Conservation (phyloP, 2,888 invertebrate genomes). For the Dermolepida albohirtum region DNA sequence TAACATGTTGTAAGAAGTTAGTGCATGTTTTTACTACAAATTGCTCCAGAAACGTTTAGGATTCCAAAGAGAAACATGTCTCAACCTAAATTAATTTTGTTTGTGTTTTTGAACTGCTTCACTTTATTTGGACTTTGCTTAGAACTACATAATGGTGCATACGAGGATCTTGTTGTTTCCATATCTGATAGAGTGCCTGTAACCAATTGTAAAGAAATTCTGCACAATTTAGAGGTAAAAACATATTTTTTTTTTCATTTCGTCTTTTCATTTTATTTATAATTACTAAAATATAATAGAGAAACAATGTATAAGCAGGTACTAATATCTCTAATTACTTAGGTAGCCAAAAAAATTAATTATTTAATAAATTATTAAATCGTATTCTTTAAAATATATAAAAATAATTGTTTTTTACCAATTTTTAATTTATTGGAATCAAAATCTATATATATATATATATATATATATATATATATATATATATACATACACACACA, state of each 20-base stretch:
- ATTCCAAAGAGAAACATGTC: constrained; percentile 12
- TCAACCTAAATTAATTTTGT: constrained; percentile 27
- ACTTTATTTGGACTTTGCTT: constrained; percentile 46
- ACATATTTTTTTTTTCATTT: constrained; percentile 14
- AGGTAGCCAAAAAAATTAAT: too few species aligned
- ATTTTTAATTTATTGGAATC: too few species aligned
- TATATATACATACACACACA: background rate
- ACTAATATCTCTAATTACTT: too few species aligned
- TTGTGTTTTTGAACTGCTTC: constrained; percentile 37
- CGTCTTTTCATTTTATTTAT: too few species aligned
- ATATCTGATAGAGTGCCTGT: constrained; percentile 65
- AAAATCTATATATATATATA: constrained; percentile 18
- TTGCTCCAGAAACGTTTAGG: constrained; percentile 9
- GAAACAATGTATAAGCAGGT: too few species aligned
- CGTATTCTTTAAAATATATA: too few species aligned
- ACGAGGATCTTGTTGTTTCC: constrained; percentile 65
- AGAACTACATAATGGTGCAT: constrained; percentile 64
- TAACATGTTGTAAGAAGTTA: constrained; percentile 20
- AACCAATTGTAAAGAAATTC: constrained; percentile 63
- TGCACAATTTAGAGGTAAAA: constrained; percentile 67
- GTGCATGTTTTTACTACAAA: background rate
- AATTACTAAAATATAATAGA: too few species aligned
- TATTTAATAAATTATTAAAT: too few species aligned
- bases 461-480: background rate
- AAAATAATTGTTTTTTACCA: too few species aligned